phyloP scores from a whole-genome alignment of 2,888 invertebrate species.

The Plagodis dolabraria region DNA sequence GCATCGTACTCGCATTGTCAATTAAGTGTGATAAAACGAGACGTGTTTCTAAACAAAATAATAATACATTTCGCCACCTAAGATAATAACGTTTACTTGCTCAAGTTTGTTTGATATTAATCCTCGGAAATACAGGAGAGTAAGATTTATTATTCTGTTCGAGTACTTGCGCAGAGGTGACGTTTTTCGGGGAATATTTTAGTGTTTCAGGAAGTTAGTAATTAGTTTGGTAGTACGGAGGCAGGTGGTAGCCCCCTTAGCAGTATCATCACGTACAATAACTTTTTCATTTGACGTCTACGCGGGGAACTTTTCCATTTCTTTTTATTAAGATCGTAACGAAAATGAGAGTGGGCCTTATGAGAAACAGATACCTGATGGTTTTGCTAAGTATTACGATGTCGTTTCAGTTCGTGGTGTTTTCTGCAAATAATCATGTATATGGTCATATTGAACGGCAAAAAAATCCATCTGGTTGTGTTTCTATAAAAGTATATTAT shows the following conservation, averaged over 20 bases:
- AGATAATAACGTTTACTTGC: constrained; percentile 42
- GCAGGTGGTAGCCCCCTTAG: constrained; percentile 75
- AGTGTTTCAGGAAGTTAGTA: constrained; percentile 82
- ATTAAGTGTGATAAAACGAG: neutral
- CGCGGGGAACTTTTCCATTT: constrained; percentile 80
- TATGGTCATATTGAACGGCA: too few relatives aligned
- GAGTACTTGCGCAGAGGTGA: constrained; percentile 68
- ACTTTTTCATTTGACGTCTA: constrained; percentile 84
- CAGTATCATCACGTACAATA: constrained; percentile 83
- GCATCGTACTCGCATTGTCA: neutral
- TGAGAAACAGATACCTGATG: constrained; percentile 76
- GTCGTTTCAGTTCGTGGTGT: constrained; percentile 36
- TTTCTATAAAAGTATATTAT: neutral
- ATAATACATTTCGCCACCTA: constrained; percentile 35
- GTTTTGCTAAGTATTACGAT: constrained; percentile 60
- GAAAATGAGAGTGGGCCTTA: constrained; percentile 80
- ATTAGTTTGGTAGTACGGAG: constrained; percentile 75
- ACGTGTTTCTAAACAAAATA: constrained; percentile 10
- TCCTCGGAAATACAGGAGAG: constrained; percentile 50
- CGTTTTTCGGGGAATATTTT: constrained; percentile 83
- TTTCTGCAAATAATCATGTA: constrained; percentile 1
- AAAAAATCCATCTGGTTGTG: too few relatives aligned
- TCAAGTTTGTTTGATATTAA: constrained; percentile 43
- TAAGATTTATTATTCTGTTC: constrained; percentile 69
- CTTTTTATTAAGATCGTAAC: constrained; percentile 83